These are phyloP conservation scores for Erethizon dorsatum DNA, from an alignment of 2,797 vertebrate species.

Conservation along the genomic window DNA sequence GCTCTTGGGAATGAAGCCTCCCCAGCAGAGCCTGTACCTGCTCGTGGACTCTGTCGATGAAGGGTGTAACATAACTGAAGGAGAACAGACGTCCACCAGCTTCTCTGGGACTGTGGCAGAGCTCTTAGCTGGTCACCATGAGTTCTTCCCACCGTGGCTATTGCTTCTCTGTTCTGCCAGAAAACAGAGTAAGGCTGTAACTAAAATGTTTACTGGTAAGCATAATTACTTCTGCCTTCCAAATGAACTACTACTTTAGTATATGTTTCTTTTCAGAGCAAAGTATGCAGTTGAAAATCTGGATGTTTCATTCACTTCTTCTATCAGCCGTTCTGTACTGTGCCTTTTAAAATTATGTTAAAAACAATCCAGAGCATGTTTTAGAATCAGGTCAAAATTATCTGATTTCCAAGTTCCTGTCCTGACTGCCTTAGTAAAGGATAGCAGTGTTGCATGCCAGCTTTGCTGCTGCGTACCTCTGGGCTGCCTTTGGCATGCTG, in stretches of 20 bases:
- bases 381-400: background rate
- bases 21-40: conserved; percentile 95
- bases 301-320: background rate
- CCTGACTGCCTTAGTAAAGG: background rate
- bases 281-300: background rate
- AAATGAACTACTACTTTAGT: too few relatives aligned
- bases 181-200: conserved; percentile 97
- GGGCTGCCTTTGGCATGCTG: background rate
- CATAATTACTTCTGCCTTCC: background rate
- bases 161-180: conserved; percentile 97
- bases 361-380: background rate
- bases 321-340: background rate
- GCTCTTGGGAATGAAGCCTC: conserved; percentile 94
- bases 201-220: conserved; percentile 98
- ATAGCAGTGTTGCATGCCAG: background rate
- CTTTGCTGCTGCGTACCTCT: fast-evolving
- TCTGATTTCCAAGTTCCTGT: background rate
- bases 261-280: background rate
- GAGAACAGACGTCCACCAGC: conserved; percentile 92
- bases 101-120: conserved; percentile 96
- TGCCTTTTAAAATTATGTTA: background rate
- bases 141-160: conserved; percentile 98
- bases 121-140: conserved; percentile 96
- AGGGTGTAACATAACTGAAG: conserved; percentile 93
- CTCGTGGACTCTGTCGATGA: conserved; percentile 98